Conservation (phyloP, 2,797 vertebrate genomes). For the Bufotes viridis region DNA sequence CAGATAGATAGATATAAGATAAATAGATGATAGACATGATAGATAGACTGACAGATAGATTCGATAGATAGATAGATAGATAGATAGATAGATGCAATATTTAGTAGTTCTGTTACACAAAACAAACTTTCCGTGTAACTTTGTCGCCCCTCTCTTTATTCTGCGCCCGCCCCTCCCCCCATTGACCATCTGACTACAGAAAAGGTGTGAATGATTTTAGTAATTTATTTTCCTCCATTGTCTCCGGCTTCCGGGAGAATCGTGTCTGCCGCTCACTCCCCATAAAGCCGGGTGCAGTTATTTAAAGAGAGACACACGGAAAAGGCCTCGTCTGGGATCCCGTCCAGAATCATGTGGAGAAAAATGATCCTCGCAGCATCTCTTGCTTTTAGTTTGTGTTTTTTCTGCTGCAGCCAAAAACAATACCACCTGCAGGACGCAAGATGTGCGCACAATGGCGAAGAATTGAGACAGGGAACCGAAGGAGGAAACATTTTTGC, state of each 20-base stretch:
- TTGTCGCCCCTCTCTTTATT: background rate
- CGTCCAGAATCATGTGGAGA: constrained; percentile 50
- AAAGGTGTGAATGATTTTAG: background rate
- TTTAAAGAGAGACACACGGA: constrained; percentile 39
- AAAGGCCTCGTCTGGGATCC: constrained; percentile 39
- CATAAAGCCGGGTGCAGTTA: constrained; percentile 27
- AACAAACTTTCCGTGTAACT: background rate
- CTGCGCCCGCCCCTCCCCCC: background rate
- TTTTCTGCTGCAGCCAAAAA: constrained; percentile 26
- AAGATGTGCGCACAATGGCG: constrained; percentile 19
- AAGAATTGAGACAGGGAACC: background rate
- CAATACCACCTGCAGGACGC: constrained; percentile 51
- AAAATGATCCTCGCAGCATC: constrained; percentile 44
- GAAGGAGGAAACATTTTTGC: background rate
- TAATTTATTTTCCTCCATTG: background rate
- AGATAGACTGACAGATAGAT: background rate
- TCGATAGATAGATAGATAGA: background rate
- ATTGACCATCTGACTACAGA: constrained; percentile 6
- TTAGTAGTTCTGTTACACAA: background rate
- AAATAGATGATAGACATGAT: too few species aligned
- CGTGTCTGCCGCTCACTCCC: background rate
- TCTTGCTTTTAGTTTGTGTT: constrained; percentile 34
- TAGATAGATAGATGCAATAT: background rate
- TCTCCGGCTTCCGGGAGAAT: background rate
- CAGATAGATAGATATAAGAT: too few species aligned